These are phyloP conservation scores for Scaptodrosophila latifasciaeformis DNA, from an alignment of 2,888 invertebrate species.

Conservation along the genomic window DNA sequence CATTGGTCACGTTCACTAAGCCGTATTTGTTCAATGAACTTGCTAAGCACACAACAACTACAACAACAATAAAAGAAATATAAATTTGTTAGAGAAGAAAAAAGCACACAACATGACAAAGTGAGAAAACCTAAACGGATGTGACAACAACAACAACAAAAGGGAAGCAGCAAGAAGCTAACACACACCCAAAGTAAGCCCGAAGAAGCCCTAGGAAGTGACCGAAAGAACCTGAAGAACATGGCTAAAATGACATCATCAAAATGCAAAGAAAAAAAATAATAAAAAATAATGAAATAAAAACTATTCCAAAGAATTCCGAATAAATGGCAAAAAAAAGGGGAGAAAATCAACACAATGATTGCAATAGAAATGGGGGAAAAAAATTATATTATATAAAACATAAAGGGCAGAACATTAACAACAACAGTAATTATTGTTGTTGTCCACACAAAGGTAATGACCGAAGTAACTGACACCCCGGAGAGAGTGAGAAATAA, in stretches of 20 bases:
- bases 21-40: not conserved
- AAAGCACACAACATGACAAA: not conserved
- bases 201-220: no score
- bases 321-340: not conserved
- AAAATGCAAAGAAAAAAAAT: conserved; percentile 11
- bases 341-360: conserved; percentile 9
- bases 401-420: no score
- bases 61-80: conserved; percentile 30
- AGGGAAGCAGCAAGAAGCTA: not conserved
- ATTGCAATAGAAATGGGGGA: conserved; percentile 15
- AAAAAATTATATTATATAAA: no score
- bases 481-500: no score
- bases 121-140: not conserved
- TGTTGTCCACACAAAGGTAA: conserved; percentile 43
- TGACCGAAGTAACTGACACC: no score
- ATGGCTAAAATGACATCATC: conserved; percentile 10
- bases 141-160: no score
- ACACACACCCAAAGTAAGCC: not conserved
- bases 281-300: conserved; percentile 3
- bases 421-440: no score
- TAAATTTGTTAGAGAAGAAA: not conserved
- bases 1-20: not conserved
- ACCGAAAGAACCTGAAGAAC: no score
- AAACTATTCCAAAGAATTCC: not conserved
- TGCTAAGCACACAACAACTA: conserved; percentile 53